These are phyloP conservation scores for Bombus huntii DNA, from an alignment of 1,140 invertebrate species.

Conservation along the genomic window DNA sequence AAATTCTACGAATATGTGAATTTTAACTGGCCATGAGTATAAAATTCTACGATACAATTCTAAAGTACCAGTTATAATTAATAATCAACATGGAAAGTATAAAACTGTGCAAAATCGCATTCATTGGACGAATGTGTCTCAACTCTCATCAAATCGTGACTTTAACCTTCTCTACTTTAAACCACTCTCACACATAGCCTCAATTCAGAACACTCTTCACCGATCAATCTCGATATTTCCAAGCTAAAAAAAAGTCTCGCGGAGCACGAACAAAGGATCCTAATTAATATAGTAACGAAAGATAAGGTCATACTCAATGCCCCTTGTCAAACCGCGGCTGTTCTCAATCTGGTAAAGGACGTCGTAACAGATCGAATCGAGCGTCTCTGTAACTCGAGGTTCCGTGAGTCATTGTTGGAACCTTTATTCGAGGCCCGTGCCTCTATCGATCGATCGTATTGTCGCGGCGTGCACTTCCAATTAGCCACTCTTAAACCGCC, in stretches of 20 bases:
- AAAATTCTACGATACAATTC: too few species aligned
- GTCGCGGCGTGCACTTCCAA: constrained; percentile 70
- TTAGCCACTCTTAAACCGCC: constrained; percentile 66
- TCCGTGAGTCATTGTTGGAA: constrained; percentile 53
- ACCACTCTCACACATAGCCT: not conserved
- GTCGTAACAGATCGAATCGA: constrained; percentile 55
- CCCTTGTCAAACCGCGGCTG: constrained; percentile 7
- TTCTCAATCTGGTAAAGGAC: constrained; percentile 7
- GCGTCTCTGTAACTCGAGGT: constrained; percentile 23
- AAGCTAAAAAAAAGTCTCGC: not conserved
- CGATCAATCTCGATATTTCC: not conserved
- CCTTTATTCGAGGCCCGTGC: not conserved
- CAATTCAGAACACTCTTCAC: not conserved
- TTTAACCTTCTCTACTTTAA: not conserved
- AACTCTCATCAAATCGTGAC: not conserved
- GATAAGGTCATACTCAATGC: constrained; percentile 26
- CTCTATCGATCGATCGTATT: constrained; percentile 66
- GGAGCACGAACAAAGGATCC: constrained; percentile 53
- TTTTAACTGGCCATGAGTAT: too few species aligned
- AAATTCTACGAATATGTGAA: too few species aligned
- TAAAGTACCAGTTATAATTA: too few species aligned
- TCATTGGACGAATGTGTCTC: not conserved
- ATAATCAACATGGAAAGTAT: not conserved
- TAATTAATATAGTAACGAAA: constrained; percentile 61
- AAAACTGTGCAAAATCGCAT: not conserved